Conservation (phyloP, 2,113 vertebrate genomes). For the Malurus alboscapulatus region DNA sequence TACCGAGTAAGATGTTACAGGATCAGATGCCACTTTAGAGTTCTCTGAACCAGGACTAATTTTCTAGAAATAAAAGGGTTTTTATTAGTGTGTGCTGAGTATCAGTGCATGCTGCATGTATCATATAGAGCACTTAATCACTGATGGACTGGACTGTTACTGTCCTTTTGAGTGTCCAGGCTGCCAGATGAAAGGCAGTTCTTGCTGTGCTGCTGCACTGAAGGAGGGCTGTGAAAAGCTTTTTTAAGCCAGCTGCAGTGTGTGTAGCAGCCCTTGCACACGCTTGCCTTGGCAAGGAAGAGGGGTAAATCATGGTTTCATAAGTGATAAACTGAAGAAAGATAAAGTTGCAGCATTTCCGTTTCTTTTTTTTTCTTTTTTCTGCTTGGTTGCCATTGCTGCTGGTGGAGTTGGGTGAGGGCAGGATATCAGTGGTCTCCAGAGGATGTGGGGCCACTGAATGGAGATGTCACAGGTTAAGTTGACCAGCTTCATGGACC, state of each 20-base stretch:
- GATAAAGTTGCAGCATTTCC: slow-evolving; percentile 27
- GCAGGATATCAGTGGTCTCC: not conserved
- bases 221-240: not conserved
- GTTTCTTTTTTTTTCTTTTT: not conserved
- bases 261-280: not conserved
- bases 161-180: not conserved
- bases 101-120: rapidly evolving
- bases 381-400: not conserved
- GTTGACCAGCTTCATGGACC: not conserved
- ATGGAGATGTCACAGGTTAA: not conserved
- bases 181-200: not conserved
- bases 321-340: not conserved
- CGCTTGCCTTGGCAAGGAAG: not conserved
- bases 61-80: not conserved
- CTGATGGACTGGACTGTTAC: not conserved
- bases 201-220: not conserved
- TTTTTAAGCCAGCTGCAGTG: not conserved
- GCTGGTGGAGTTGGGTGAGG: not conserved
- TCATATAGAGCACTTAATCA: not conserved
- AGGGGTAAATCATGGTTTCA: not conserved
- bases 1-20: not conserved
- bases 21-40: not conserved
- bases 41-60: not conserved
- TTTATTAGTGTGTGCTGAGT: not conserved
- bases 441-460: not conserved